Evolutionary conservation across 2,797 vertebrate species (phyloP).

Genomic region (Sphenopsis melanotis): DNA sequence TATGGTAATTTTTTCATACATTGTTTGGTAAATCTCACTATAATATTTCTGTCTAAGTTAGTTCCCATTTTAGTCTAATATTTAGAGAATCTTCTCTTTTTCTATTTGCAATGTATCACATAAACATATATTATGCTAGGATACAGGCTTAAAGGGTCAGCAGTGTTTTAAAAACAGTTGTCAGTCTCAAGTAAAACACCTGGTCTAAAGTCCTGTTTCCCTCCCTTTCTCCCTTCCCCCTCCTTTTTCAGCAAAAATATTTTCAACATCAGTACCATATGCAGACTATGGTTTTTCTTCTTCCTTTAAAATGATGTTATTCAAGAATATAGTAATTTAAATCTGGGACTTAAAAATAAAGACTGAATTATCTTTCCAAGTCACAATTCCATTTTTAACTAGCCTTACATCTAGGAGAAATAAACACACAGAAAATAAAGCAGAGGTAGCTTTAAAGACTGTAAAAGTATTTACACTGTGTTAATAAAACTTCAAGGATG

Average conservation of each 20-base stretch:
- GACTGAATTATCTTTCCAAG: background rate
- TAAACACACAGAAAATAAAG: background rate
- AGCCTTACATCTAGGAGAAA: background rate
- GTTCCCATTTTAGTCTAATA: conserved; percentile 71
- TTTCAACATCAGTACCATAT: conserved; percentile 18
- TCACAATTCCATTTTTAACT: conserved; percentile 26
- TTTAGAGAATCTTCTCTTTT: conserved; percentile 72
- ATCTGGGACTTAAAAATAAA: background rate
- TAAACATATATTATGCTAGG: conserved; percentile 75
- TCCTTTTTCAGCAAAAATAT: background rate
- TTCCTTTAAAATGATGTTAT: conserved; percentile 32
- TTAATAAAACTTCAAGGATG: conserved; percentile 42
- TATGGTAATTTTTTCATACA: conserved; percentile 35
- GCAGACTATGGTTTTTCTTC: background rate
- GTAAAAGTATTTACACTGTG: conserved; percentile 9
- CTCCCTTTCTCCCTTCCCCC: background rate
- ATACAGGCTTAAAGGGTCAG: conserved; percentile 73
- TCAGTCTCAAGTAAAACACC: conserved; percentile 79
- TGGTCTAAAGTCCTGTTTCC: conserved; percentile 52
- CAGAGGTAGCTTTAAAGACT: background rate
- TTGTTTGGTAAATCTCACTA: conserved; percentile 49
- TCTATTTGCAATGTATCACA: conserved; percentile 75
- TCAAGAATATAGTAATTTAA: background rate
- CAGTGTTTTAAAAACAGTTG: conserved; percentile 80
- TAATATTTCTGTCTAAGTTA: conserved; percentile 69